These are phyloP conservation scores for Pachyrhynchus sulphureomaculatus DNA, from an alignment of 1,140 invertebrate genomes.

Conservation along the genomic window DNA sequence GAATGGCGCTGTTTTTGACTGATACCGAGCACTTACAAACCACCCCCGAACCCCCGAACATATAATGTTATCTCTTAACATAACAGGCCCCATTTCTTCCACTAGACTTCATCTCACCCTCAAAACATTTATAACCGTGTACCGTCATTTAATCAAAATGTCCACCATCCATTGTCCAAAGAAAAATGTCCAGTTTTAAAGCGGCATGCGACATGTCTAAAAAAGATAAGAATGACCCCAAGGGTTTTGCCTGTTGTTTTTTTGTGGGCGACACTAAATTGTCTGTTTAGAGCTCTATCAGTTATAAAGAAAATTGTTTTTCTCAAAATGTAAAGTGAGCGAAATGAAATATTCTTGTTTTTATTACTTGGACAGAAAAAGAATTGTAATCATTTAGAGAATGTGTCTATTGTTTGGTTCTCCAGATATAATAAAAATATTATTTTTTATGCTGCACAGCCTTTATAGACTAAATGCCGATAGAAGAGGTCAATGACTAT, in stretches of 20 bases:
- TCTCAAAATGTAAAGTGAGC: too few species aligned
- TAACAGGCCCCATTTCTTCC: conserved; percentile 24
- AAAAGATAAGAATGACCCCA: conserved; percentile 13
- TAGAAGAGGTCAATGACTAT: too few species aligned
- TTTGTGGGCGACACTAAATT: neutral
- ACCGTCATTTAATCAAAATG: conserved; percentile 28
- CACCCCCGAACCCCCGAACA: neutral
- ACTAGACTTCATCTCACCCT: conserved; percentile 12
- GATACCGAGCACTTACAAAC: conserved; percentile 3
- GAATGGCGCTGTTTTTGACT: too few species aligned
- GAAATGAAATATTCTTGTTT: too few species aligned
- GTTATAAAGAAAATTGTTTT: neutral
- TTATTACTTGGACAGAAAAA: too few species aligned
- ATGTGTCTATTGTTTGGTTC: too few species aligned
- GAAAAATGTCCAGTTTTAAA: conserved; percentile 30
- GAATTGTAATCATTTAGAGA: too few species aligned
- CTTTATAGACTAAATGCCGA: too few species aligned
- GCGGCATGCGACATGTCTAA: conserved; percentile 7
- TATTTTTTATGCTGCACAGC: too few species aligned
- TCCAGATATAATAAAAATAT: too few species aligned
- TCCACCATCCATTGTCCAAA: conserved; percentile 25
- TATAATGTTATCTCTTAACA: conserved; percentile 21
- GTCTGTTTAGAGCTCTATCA: neutral
- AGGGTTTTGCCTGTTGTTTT: neutral
- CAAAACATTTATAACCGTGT: conserved; percentile 12